These are phyloP conservation scores for Artibeus lituratus DNA, from an alignment of 2,797 vertebrate species.

Conservation along the genomic window DNA sequence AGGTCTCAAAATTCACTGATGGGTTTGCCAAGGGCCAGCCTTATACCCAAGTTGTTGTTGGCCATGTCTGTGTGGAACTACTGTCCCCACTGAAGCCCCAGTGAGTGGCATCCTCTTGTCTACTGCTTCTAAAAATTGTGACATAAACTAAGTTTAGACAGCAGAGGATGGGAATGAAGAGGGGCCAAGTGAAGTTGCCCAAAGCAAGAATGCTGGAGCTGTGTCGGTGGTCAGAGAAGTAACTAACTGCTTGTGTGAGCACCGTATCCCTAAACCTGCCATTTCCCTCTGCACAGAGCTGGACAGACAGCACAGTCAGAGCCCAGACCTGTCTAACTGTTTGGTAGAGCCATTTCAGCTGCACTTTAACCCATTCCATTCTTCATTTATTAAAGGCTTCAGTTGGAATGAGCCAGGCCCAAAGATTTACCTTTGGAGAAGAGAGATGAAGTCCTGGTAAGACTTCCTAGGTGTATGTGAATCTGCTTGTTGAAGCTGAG, in stretches of 20 bases:
- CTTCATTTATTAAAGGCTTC: slow-evolving; percentile 76
- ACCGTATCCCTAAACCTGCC: not conserved
- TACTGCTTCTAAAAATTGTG: not conserved
- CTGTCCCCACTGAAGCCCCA: not conserved
- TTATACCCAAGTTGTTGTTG: not conserved
- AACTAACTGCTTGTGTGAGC: not conserved
- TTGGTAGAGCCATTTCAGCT: slow-evolving; percentile 31
- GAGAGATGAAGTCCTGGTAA: slow-evolving; percentile 75
- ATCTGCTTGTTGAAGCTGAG: slow-evolving; percentile 64
- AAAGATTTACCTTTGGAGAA: slow-evolving; percentile 77
- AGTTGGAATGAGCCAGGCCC: slow-evolving; percentile 75
- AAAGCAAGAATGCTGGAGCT: not conserved
- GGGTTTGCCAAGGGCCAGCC: not conserved
- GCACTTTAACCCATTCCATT: slow-evolving; percentile 67
- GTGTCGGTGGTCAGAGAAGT: not conserved
- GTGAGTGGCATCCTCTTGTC: not conserved
- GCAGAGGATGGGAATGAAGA: not conserved
- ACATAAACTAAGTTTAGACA: not conserved
- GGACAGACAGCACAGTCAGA: not conserved
- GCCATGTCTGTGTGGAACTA: not conserved
- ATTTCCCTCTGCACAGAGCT: not conserved
- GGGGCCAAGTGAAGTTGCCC: not conserved
- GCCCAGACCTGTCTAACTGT: slow-evolving; percentile 34
- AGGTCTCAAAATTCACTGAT: not conserved
- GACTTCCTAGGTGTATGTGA: slow-evolving; percentile 72